phyloP scores from a whole-genome alignment of 2,888 invertebrate species.

The Ophion slaviceki region DNA sequence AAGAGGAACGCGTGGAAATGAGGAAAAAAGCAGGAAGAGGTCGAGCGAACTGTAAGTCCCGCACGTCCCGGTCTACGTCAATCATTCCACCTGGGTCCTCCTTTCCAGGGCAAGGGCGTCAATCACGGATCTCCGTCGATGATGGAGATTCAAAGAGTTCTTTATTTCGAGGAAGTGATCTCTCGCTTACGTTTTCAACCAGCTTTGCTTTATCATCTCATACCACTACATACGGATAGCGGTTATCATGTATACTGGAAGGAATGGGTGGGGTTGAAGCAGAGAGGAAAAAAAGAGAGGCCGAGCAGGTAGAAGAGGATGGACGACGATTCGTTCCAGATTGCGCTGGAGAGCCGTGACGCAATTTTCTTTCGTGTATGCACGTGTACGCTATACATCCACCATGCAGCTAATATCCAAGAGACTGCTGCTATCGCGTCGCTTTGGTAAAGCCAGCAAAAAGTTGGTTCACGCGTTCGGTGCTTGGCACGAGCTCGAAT shows the following conservation, averaged over 20 bases:
- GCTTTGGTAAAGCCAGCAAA: constrained; percentile 36
- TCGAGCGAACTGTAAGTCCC: constrained; percentile 18
- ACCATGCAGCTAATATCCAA: constrained; percentile 44
- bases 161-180: constrained; percentile 54
- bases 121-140: constrained; percentile 54
- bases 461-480: constrained; percentile 44
- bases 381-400: constrained; percentile 25
- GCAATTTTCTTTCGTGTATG: constrained; percentile 61
- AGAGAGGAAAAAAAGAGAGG: constrained; percentile 36
- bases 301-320: constrained; percentile 18
- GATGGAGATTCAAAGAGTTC: constrained; percentile 51
- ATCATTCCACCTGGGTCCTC: constrained; percentile 51
- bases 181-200: constrained; percentile 54
- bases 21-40: constrained; percentile 4
- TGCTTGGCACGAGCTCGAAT: constrained; percentile 55
- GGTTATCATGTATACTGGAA: constrained; percentile 26
- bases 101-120: constrained; percentile 43
- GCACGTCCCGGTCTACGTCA: constrained; percentile 53
- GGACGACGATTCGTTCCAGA: constrained; percentile 69
- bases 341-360: constrained; percentile 67
- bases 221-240: constrained; percentile 19
- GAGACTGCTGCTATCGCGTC: constrained; percentile 14
- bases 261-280: constrained; percentile 23
- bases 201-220: constrained; percentile 43
- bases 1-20: constrained; percentile 18